These are phyloP conservation scores for Streptopelia turtur DNA, from an alignment of 2,797 vertebrate species.

Conservation along the genomic window DNA sequence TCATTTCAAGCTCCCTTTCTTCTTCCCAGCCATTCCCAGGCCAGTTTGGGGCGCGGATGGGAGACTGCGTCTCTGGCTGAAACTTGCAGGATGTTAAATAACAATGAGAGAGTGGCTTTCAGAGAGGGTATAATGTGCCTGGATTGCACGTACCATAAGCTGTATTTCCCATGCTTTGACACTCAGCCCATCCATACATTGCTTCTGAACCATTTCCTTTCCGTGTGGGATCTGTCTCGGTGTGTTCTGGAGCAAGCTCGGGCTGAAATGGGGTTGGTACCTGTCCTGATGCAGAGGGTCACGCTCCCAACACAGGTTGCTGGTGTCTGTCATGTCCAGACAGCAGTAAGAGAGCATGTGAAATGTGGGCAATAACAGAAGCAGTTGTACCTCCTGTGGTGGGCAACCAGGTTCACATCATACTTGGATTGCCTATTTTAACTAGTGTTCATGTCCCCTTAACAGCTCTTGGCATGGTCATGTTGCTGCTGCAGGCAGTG, in stretches of 20 bases:
- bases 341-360: not conserved
- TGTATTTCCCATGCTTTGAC: constrained; percentile 30
- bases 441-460: not conserved
- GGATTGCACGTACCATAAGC: constrained; percentile 34
- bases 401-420: not conserved
- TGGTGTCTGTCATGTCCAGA: not conserved
- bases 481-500: not conserved
- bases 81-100: constrained; percentile 62
- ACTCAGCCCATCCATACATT: not conserved
- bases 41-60: constrained; percentile 50
- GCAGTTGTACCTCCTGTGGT: not conserved
- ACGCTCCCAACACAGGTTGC: not conserved
- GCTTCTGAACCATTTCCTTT: not conserved
- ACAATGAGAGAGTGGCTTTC: constrained; percentile 55
- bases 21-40: constrained; percentile 64
- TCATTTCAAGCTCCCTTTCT: constrained; percentile 69
- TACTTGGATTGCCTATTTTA: not conserved
- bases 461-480: not conserved
- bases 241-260: not conserved
- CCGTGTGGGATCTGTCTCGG: rapidly evolving
- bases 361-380: not conserved
- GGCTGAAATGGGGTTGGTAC: not conserved
- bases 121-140: constrained; percentile 21
- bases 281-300: not conserved
- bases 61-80: constrained; percentile 54